phyloP scores from a whole-genome alignment of 1,140 invertebrate genomes.

The Callitettix versicolor region DNA sequence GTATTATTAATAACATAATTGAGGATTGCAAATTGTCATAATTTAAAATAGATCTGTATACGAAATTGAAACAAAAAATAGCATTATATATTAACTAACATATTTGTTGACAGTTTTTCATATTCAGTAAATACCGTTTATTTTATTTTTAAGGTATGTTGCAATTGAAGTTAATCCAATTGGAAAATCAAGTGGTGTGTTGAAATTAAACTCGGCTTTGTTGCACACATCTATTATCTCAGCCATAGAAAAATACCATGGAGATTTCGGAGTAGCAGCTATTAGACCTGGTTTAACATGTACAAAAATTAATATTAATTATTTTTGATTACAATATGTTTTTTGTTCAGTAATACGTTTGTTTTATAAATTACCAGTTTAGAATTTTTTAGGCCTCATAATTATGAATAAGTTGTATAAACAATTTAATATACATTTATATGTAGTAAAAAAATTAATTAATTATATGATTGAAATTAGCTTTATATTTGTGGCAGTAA shows the following conservation, averaged over 20 bases:
- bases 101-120: too few relatives aligned
- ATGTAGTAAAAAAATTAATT: not conserved
- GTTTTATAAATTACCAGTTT: not conserved
- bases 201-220: constrained; percentile 41
- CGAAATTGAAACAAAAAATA: too few relatives aligned
- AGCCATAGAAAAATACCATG: constrained; percentile 56
- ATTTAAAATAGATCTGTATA: too few relatives aligned
- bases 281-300: constrained; percentile 51
- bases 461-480: not conserved
- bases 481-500: too few relatives aligned
- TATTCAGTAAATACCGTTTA: too few relatives aligned
- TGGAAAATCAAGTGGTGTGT: constrained; percentile 34
- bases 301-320: constrained; percentile 22
- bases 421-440: not conserved
- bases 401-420: too few relatives aligned
- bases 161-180: constrained; percentile 31
- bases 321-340: constrained; percentile 3
- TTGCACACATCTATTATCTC: constrained; percentile 45
- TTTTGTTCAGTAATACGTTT: not conserved
- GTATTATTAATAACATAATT: too few relatives aligned
- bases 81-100: too few relatives aligned
- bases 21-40: too few relatives aligned
- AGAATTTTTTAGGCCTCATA: too few relatives aligned
- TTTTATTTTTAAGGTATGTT: too few relatives aligned
- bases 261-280: constrained; percentile 56